These are phyloP conservation scores for Atta cephalotes DNA, from an alignment of 1,140 invertebrate genomes.

Conservation along the genomic window DNA sequence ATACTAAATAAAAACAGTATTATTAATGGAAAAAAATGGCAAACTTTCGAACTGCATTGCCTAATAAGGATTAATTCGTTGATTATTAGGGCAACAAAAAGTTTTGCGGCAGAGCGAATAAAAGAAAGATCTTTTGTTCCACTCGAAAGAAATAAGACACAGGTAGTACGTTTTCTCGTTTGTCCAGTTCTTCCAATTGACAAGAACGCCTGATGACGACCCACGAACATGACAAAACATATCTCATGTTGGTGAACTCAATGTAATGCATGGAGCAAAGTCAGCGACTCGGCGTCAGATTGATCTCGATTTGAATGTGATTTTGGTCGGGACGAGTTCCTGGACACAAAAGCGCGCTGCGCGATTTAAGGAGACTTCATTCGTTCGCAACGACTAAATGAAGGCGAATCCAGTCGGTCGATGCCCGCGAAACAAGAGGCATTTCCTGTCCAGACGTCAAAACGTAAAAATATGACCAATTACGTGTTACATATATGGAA, in stretches of 20 bases:
- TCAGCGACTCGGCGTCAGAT: slow-evolving; percentile 65
- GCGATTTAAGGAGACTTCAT: slow-evolving; percentile 69
- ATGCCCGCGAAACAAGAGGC: slow-evolving; percentile 69
- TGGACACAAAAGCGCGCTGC: slow-evolving; percentile 57
- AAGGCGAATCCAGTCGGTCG: slow-evolving; percentile 24
- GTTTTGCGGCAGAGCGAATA: not conserved
- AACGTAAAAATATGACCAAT: slow-evolving; percentile 83
- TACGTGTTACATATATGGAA: slow-evolving; percentile 84
- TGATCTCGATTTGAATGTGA: slow-evolving; percentile 77
- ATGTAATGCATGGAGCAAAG: slow-evolving; percentile 2
- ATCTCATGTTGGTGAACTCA: not conserved
- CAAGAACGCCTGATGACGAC: not conserved
- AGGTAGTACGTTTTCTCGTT: slow-evolving; percentile 3
- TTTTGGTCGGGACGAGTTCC: slow-evolving; percentile 76
- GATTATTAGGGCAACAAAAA: not conserved
- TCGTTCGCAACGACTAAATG: slow-evolving; percentile 37
- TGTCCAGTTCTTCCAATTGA: slow-evolving; percentile 23
- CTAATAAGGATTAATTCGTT: slow-evolving; percentile 5
- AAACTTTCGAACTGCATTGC: not conserved
- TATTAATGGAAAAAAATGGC: not conserved
- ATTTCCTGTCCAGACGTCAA: slow-evolving; percentile 54
- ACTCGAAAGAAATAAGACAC: slow-evolving; percentile 3
- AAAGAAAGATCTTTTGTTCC: not conserved
- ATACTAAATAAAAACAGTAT: not conserved
- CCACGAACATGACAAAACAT: slow-evolving; percentile 32